These are phyloP conservation scores for Willowsia nigromaculata DNA, from an alignment of 2,888 invertebrate genomes.

Conservation along the genomic window DNA sequence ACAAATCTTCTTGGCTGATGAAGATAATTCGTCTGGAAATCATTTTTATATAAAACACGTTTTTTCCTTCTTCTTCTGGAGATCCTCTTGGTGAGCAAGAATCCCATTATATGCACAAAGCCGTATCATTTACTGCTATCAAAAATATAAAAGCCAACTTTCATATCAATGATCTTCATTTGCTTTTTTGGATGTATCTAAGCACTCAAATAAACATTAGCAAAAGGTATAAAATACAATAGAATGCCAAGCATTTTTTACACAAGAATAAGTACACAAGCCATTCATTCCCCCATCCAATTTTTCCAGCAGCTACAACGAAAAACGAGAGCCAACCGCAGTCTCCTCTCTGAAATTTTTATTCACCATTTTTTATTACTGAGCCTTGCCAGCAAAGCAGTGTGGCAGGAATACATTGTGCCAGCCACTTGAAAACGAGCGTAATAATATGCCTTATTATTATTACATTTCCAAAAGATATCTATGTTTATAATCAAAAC, in stretches of 20 bases:
- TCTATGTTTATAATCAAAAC: constrained; percentile 62
- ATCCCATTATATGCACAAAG: constrained; percentile 32
- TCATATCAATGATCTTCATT: constrained; percentile 47
- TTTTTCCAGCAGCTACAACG: constrained; percentile 39
- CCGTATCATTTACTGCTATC: constrained; percentile 48
- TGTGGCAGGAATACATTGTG: not conserved
- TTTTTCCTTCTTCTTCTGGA: not conserved
- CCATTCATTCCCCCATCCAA: constrained; percentile 44
- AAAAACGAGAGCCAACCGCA: constrained; percentile 35
- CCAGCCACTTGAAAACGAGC: constrained; percentile 51
- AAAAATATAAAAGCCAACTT: constrained; percentile 25
- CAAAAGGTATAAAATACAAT: constrained; percentile 15
- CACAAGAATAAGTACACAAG: constrained; percentile 39
- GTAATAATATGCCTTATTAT: constrained; percentile 48
- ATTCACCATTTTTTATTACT: constrained; percentile 41
- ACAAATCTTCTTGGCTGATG: constrained; percentile 1
- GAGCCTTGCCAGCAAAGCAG: not conserved
- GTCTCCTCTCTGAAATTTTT: constrained; percentile 9
- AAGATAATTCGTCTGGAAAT: constrained; percentile 10
- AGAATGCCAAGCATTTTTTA: constrained; percentile 33
- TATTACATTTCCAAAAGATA: constrained; percentile 46
- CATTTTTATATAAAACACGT: constrained; percentile 9
- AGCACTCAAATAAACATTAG: too few species aligned
- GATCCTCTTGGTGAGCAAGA: not conserved
- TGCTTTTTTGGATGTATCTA: not conserved